Evolutionary conservation across 2,797 vertebrate species (phyloP).

Genomic region (Oophaga sylvatica): DNA sequence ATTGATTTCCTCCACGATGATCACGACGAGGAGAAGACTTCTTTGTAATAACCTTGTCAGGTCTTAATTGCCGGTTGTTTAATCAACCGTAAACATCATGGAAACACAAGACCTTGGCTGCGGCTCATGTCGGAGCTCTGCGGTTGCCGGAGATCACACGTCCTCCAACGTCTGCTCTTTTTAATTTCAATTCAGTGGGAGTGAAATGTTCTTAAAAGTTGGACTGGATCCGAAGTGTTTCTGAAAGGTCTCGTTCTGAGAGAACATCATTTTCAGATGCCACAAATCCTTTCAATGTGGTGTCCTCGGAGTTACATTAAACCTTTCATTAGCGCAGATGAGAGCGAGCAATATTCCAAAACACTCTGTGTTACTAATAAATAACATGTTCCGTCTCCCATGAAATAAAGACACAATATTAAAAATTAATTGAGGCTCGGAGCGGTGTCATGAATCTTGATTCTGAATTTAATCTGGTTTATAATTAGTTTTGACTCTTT

Average conservation of each 20-base stretch:
- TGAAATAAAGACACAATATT: conserved; percentile 45
- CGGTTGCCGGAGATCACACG: conserved; percentile 23
- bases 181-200: conserved; percentile 42
- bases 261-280: conserved; percentile 59
- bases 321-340: conserved; percentile 48
- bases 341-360: conserved; percentile 43
- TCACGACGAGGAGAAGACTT: neutral
- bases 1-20: neutral
- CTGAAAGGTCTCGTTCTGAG: conserved; percentile 34
- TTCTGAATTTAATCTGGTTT: conserved; percentile 27
- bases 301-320: conserved; percentile 46
- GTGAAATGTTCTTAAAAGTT: conserved; percentile 49
- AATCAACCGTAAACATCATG: conserved; percentile 25
- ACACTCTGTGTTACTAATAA: conserved; percentile 39
- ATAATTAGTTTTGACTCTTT: conserved; percentile 13
- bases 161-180: conserved; percentile 30
- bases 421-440: conserved; percentile 38
- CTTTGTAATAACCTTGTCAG: neutral
- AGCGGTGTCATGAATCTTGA: conserved; percentile 10
- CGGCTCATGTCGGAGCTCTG: neutral
- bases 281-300: conserved; percentile 56
- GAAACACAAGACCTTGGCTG: neutral
- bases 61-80: conserved; percentile 14
- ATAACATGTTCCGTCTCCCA: conserved; percentile 39
- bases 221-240: conserved; percentile 24